Conservation (phyloP, 2,113 vertebrate genomes). For the Archocentrus centrarchus region DNA sequence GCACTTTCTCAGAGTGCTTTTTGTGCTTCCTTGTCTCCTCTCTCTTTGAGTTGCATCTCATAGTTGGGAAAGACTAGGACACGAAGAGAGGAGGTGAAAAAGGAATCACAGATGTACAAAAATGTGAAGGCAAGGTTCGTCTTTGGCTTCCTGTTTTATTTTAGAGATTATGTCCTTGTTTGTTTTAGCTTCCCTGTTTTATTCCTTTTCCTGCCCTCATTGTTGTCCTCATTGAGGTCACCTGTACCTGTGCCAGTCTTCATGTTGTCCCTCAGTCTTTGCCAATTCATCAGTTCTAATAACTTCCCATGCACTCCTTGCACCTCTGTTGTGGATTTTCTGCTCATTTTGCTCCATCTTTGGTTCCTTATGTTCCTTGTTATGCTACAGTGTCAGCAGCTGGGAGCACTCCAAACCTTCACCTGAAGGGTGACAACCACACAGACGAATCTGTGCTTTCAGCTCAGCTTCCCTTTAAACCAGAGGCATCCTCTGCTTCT, state of each 20-base stretch:
- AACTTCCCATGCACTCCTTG: background rate
- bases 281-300: background rate
- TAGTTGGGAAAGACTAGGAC: background rate
- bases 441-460: accelerated
- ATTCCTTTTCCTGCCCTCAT: background rate
- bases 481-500: background rate
- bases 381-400: accelerated
- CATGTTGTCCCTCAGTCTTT: no score
- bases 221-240: accelerated
- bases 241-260: background rate
- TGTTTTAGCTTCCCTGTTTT: background rate
- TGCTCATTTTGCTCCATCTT: background rate
- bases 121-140: background rate
- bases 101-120: background rate
- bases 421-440: background rate
- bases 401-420: background rate
- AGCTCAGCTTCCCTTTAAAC: background rate
- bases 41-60: accelerated
- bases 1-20: background rate
- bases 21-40: background rate
- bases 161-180: background rate
- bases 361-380: background rate
- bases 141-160: background rate
- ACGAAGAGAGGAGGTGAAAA: accelerated
- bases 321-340: background rate